A percentile compares a stretch with the other conserved stretches of the same genome.
phyloP scores from a whole-genome alignment of 2,888 invertebrate species.

The Lydus trimaculatus region DNA sequence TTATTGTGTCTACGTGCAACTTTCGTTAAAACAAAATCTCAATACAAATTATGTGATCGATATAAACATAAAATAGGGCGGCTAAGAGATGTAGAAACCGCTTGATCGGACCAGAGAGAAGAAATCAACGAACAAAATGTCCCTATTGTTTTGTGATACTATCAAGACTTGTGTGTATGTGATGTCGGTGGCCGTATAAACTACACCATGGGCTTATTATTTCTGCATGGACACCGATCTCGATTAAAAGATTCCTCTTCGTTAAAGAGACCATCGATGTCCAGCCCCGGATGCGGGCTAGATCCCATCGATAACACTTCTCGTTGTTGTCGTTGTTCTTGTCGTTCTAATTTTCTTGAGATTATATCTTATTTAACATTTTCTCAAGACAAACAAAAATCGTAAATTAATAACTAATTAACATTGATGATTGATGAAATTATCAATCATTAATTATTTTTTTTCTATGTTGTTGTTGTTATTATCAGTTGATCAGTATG shows the following conservation, averaged over 20 bases:
- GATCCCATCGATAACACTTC: background rate
- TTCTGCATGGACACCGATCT: conserved; percentile 48
- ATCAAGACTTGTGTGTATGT: conserved; percentile 39
- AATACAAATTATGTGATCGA: conserved; percentile 4
- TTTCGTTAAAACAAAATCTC: background rate
- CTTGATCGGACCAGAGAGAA: conserved; percentile 26
- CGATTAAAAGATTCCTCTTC: conserved; percentile 55
- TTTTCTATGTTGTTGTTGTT: background rate
- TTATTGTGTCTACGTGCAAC: background rate
- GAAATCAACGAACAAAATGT: conserved; percentile 49
- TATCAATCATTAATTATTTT: background rate
- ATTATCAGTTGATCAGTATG: background rate
- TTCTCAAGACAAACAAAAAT: background rate
- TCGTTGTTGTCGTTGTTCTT: background rate
- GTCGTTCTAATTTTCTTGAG: background rate
- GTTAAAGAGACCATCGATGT: conserved; percentile 56
- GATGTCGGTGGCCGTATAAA: conserved; percentile 46
- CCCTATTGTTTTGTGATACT: conserved; percentile 51
- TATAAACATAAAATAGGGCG: conserved; percentile 2
- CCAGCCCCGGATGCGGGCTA: conserved; percentile 24
- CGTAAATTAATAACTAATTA: background rate
- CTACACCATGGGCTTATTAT: conserved; percentile 52
- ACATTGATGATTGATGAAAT: background rate
- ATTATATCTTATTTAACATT: background rate
- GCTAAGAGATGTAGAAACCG: conserved; percentile 30